A percentile compares a stretch with the other conserved stretches of the same genome.
phyloP scores from a whole-genome alignment of 37 sponge, comb jelly and placozoan species.

The Hormiphora californensis region DNA sequence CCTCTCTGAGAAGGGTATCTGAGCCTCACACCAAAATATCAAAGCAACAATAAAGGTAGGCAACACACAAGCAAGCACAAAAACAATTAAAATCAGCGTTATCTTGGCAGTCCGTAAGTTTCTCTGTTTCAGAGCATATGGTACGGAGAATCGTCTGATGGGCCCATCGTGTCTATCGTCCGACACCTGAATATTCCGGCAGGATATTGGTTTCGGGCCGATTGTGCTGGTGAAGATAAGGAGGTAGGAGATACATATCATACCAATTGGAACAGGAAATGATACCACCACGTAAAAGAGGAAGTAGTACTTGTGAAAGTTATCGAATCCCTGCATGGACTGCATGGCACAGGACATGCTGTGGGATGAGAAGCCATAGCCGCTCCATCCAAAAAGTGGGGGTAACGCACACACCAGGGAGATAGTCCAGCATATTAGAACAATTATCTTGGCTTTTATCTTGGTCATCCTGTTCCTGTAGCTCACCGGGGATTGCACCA shows the following conservation, averaged over 20 bases:
- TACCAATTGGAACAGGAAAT: background rate
- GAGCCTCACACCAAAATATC: conserved; percentile 4
- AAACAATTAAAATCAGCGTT: conserved; percentile 2
- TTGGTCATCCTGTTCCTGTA: conserved; percentile 37
- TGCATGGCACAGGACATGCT: conserved; percentile 51
- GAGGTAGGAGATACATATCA: conserved; percentile 8
- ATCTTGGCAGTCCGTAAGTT: conserved; percentile 52
- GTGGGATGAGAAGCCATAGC: conserved; percentile 31
- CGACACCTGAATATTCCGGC: no score
- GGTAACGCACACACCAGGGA: background rate
- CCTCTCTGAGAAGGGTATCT: background rate
- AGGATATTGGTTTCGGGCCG: no score
- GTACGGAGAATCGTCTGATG: background rate
- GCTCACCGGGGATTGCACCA: conserved; percentile 24
- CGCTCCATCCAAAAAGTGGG: conserved; percentile 23
- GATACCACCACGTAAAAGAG: conserved; percentile 27
- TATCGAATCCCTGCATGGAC: background rate
- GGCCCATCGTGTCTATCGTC: background rate
- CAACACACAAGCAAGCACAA: conserved; percentile 17
- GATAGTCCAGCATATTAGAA: conserved; percentile 10
- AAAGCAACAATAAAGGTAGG: background rate
- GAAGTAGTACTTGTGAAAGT: conserved; percentile 37
- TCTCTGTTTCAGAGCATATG: no score
- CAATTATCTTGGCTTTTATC: background rate
- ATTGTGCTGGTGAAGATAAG: background rate